Evolutionary conservation across 53 echinoderm and acorn worm genomes (phyloP), one percentile per base, ranked within the genome.

Genomic region (Glandiceps talaboti): DNA sequence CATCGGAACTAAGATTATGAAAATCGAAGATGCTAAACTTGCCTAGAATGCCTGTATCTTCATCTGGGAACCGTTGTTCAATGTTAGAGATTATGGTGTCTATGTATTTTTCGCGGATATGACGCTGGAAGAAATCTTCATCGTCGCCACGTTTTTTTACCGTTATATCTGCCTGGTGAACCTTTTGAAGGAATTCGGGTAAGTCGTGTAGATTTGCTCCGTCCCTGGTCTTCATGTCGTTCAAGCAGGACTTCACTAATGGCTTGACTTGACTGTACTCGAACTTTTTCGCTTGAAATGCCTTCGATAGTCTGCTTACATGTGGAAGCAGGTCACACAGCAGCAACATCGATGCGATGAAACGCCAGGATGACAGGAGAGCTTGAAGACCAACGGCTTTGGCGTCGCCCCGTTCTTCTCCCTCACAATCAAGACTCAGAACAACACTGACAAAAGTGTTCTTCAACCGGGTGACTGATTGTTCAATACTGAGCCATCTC

Each of bases 281-380:
- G 30, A 77, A 77, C 30, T 77, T 1, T 1, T 25, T 26, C 1
- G 30, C 77, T 29, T 77, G 77, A 12, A 78, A 78, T 30, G 79
- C 79, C 6, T 78, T 78, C 32, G 26, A 78, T 14, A 78, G 32
- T 25, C 77, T 29, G 25, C 29, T 29, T 1, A 78, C 32, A 76
- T 83, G 88, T 29, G 86, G 83, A 32, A 91, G 82, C n/a, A 91
- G 81, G 75, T 91, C 90, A 73, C 87, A 85, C 75, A 91, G 74
- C 78, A 91, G 33, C 26, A 74, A 77, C 74, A 85, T 91, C 29
- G 74, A 79, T 28, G 85, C 85, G 27, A 88, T 31, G 28, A 88
- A 85, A 74, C 85, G 80, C 29, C 84, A 87, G 1, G 82, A 73
- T 27, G 82, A 84, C 73, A 85, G 27, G n/a, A 85, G 74, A 29